Evolutionary conservation across 2,113 vertebrate genomes (phyloP), one percentile per base, ranked within the genome.

Genomic region (Thamnophis sirtalis): DNA sequence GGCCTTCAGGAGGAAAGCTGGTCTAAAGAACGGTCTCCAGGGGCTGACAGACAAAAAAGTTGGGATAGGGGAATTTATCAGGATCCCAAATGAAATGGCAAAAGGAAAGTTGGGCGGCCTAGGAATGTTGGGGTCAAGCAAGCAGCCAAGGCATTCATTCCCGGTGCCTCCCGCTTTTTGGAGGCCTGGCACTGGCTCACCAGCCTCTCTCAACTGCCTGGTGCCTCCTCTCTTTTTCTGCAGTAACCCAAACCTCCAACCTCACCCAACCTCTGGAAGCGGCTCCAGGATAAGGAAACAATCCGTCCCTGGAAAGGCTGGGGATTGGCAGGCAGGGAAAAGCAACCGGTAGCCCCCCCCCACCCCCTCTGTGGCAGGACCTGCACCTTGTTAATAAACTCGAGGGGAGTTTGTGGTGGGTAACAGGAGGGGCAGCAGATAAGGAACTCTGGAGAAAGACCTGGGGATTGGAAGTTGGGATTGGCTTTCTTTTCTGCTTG

Each of bases 1-100:
- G 5, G 89, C 56, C 80, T 89, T 88, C 90, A 68, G 89, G 95
- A 95, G 95, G 91, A 93, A 92, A 93, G 93, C 93, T 92, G 94
- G 92, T 94, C 90, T 80, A 38, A 80, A 19, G 33, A 21, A 80
- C 1, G 1, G 68, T 38, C 17, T 33, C 68, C 68, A 38, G 33
- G n/a, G 17, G 17, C 6, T 80, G 33, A 21, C 15, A 3, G n/a
- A 8, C 68, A 38, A 38, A 80, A 17, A 17, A 24, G 54, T 6
- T 53, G 26, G 50, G 10, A 15, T 6, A 50, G 50, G 13, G 85
- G 48, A 17, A 26, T 49, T 50, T 6, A 17, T n/a, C 26, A n/a
- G 26, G 49, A 53, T 7, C 17, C 26, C 85, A 80, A 43, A 43
- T 19, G 33, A 33, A 38, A 38, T 21, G 17, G n/a, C 17, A n/a